Evolutionary conservation across 2,113 vertebrate genomes (phyloP).

Genomic region (Anguilla japonica): DNA sequence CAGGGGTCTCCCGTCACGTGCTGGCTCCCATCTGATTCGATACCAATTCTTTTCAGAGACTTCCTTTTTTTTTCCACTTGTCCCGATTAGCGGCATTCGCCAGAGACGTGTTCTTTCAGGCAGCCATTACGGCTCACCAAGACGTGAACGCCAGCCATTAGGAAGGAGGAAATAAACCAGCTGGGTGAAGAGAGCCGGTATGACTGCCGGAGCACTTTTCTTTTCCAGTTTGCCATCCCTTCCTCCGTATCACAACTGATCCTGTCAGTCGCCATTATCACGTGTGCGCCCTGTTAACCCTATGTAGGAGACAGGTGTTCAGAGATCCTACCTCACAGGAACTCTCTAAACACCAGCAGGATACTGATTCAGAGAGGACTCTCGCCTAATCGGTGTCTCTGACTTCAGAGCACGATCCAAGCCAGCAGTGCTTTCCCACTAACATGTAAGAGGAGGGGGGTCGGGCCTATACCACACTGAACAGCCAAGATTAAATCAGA

Average conservation of each 20-base stretch:
- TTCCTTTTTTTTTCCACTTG: background rate
- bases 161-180: background rate
- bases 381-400: too few species aligned
- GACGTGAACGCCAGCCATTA: background rate
- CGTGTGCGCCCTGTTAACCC: background rate
- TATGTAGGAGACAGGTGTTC: background rate
- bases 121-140: background rate
- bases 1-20: background rate
- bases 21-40: background rate
- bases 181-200: background rate
- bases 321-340: background rate
- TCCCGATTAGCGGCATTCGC: background rate
- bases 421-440: background rate
- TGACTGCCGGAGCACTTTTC: background rate
- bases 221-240: background rate
- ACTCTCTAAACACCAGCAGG: background rate
- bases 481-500: conserved; percentile 16
- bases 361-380: background rate
- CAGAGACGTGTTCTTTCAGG: background rate
- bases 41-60: background rate
- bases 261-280: background rate
- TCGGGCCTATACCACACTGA: background rate
- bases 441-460: background rate
- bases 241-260: background rate
- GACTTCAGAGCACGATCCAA: background rate